phyloP scores from a whole-genome alignment of 1,140 invertebrate genomes.

The Meloidogyne exigua region DNA sequence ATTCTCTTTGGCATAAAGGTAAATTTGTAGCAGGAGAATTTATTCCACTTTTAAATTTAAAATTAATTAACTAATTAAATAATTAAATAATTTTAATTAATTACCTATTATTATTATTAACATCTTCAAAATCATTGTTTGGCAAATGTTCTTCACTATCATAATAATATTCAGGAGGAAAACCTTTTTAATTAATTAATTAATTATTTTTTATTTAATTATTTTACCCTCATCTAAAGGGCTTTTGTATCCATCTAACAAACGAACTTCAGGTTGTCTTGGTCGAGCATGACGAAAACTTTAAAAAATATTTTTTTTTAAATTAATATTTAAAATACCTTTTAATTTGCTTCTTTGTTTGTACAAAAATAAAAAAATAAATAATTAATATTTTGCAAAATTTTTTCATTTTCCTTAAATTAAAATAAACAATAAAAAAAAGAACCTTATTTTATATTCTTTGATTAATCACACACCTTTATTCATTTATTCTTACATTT shows the following conservation, averaged over 20 bases:
- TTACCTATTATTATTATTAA: neutral
- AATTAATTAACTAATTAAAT: neutral
- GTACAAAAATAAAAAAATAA: neutral
- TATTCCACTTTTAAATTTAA: neutral
- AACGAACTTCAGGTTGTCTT: conserved; percentile 7
- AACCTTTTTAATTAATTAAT: neutral
- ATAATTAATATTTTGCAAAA: neutral
- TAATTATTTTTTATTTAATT: neutral
- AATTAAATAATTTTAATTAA: neutral
- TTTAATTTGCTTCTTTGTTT: neutral
- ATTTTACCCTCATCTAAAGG: conserved; percentile 18
- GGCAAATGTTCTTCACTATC: neutral
- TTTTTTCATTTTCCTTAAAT: neutral
- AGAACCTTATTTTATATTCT: too few species aligned
- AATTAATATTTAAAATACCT: neutral
- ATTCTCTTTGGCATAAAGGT: conserved; percentile 14
- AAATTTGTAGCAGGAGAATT: neutral
- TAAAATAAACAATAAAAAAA: neutral
- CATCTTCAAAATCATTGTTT: neutral
- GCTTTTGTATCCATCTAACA: conserved; percentile 16
- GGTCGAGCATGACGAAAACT: neutral
- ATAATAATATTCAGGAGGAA: conserved; percentile 13
- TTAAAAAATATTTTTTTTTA: neutral
- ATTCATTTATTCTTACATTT: too few species aligned
- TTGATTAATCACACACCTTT: too few species aligned